phyloP scores from a whole-genome alignment of 2,797 vertebrate species.

The Scolopax rusticola region DNA sequence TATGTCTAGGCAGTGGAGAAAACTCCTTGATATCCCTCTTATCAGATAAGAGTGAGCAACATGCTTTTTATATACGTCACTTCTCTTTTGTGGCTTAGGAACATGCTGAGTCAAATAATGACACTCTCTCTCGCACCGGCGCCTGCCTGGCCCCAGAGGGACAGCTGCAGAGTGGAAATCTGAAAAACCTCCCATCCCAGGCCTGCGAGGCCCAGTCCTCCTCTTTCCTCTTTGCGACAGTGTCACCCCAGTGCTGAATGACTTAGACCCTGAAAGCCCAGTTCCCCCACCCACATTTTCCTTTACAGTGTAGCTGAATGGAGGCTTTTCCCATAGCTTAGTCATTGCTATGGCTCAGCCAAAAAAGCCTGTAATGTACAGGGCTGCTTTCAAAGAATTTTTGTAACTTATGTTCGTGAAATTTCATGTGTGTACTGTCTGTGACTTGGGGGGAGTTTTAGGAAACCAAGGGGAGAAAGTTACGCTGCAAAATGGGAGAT shows the following conservation, averaged over 20 bases:
- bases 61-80: constrained; percentile 56
- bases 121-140: constrained; percentile 16
- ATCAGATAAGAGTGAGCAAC: constrained; percentile 38
- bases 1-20: constrained; percentile 68
- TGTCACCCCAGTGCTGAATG: constrained; percentile 23
- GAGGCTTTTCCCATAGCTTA: constrained; percentile 75
- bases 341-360: constrained; percentile 72
- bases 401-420: not conserved
- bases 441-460: not conserved
- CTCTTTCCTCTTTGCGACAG: constrained; percentile 55
- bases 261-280: constrained; percentile 14
- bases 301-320: constrained; percentile 66
- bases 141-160: not conserved
- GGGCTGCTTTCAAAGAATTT: constrained; percentile 82
- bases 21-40: constrained; percentile 71
- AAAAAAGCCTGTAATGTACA: constrained; percentile 16
- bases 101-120: constrained; percentile 78
- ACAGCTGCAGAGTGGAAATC: constrained; percentile 79
- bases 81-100: constrained; percentile 76
- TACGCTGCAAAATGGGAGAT: not conserved
- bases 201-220: constrained; percentile 9
- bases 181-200: constrained; percentile 62
- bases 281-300: constrained; percentile 80
- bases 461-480: not conserved
- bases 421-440: not conserved